Percentiles rank a stretch among this genome's conserved stretches.
These are phyloP conservation scores for Hoplias malabaricus DNA, from an alignment of 2,113 vertebrate species.

Conservation along the genomic window DNA sequence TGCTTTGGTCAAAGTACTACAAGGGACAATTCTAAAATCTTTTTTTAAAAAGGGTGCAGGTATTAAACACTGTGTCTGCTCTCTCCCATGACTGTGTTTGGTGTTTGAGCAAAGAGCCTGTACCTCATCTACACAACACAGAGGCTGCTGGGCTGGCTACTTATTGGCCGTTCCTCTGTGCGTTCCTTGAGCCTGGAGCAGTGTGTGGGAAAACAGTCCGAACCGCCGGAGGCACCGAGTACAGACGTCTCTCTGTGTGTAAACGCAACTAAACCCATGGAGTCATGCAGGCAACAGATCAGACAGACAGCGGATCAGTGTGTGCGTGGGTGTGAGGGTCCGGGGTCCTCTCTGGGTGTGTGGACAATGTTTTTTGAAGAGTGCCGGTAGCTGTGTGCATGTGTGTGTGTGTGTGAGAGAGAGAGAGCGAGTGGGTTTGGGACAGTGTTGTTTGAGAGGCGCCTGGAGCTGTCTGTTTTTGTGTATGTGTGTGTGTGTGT, in stretches of 20 bases:
- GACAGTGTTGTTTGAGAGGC: neutral
- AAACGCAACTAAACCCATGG: constrained; percentile 54
- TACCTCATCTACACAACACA: neutral
- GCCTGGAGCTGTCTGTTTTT: neutral
- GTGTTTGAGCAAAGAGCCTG: neutral
- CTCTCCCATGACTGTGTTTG: constrained; percentile 34
- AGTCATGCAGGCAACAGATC: constrained; percentile 67
- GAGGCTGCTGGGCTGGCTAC: neutral
- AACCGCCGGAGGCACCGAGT: neutral
- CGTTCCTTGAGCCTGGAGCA: neutral
- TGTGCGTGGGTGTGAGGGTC: constrained; percentile 53
- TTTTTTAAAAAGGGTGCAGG: too few species aligned
- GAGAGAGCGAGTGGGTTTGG: constrained; percentile 54
- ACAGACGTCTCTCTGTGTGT: neutral
- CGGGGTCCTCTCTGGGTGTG: constrained; percentile 3
- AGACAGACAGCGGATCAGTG: constrained; percentile 62
- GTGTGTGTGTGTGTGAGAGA: constrained; percentile 6
- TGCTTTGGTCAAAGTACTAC: too few species aligned
- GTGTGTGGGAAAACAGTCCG: neutral
- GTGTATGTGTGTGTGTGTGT: neutral
- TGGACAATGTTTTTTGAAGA: neutral
- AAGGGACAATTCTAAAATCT: too few species aligned
- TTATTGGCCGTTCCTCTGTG: neutral
- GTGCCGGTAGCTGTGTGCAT: constrained; percentile 54
- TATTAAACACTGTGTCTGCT: neutral